Evolutionary conservation across 2,113 vertebrate species (phyloP).

Genomic region (Cromileptes altivelis): DNA sequence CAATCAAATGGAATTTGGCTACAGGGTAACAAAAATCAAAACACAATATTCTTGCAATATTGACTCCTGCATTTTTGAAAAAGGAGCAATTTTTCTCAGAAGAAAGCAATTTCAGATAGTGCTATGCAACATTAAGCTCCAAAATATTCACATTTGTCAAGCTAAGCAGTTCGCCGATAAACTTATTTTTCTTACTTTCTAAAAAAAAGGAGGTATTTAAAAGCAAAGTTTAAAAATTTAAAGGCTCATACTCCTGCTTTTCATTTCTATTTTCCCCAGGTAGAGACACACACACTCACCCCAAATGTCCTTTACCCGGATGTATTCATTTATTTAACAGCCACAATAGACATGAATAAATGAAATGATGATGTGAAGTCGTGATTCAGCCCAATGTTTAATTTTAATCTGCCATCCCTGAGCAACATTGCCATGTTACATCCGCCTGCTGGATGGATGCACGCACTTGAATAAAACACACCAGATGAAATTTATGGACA

Average conservation of each 20-base stretch:
- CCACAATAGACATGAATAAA: slow-evolving; percentile 10
- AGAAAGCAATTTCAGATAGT: slow-evolving; percentile 12
- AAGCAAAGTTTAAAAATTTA: not conserved
- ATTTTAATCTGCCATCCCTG: not conserved
- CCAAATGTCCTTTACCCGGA: not conserved
- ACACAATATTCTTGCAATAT: not conserved
- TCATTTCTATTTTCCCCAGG: not conserved
- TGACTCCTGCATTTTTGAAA: slow-evolving; percentile 8
- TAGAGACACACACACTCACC: not conserved
- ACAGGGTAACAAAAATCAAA: not conserved
- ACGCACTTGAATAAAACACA: not conserved
- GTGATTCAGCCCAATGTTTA: slow-evolving; percentile 4
- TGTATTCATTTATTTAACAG: slow-evolving; percentile 27
- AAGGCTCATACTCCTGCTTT: not conserved
- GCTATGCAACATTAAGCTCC: slow-evolving; percentile 18
- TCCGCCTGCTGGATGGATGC: not conserved
- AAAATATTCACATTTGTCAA: slow-evolving; percentile 22
- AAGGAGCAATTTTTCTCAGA: not conserved
- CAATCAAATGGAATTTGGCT: not conserved
- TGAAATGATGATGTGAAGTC: not conserved
- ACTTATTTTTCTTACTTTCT: not conserved
- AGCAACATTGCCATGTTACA: not conserved
- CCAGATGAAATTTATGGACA: not conserved
- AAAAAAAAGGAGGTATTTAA: not conserved
- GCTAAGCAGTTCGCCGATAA: not conserved